A percentile compares a stretch with the other conserved stretches of the same genome.
phyloP scores from a whole-genome alignment of 1,140 invertebrate genomes.

The Rhopalosiphum padi region DNA sequence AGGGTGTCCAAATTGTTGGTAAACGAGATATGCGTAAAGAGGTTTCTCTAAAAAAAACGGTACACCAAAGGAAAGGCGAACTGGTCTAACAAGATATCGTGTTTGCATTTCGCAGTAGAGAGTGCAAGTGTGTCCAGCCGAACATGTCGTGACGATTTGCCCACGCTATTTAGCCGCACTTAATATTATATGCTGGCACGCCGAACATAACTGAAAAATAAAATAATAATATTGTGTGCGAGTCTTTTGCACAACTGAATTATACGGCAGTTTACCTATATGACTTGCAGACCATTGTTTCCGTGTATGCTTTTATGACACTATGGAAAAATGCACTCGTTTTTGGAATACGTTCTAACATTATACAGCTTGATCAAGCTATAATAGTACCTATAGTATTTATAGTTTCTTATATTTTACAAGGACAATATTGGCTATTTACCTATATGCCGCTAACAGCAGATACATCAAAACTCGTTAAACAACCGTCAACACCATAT shows the following conservation, averaged over 20 bases:
- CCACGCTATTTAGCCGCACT: not conserved
- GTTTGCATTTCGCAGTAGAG: slow-evolving; percentile 33
- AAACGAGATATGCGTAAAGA: slow-evolving; percentile 18
- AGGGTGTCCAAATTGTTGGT: slow-evolving; percentile 27
- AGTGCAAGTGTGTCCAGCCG: slow-evolving; percentile 25
- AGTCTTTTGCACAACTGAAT: not conserved
- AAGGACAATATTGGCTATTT: not conserved
- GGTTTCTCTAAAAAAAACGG: slow-evolving; percentile 37
- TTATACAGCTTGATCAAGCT: not conserved
- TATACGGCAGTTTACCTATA: too few relatives aligned
- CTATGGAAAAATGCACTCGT: not conserved
- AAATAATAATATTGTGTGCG: not conserved
- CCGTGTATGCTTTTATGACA: not conserved
- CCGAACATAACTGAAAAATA: not conserved
- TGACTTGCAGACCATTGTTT: not conserved
- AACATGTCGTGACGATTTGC: not conserved
- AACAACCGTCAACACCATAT: slow-evolving; percentile 7
- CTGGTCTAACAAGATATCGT: slow-evolving; percentile 38
- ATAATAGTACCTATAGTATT: not conserved
- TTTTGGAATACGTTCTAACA: not conserved
- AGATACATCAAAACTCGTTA: not conserved
- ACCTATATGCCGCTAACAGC: not conserved
- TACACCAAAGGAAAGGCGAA: slow-evolving; percentile 36
- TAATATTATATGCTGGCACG: not conserved
- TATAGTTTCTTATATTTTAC: slow-evolving; percentile 5